Conservation (phyloP, 2,888 invertebrate genomes). For the Actias luna region DNA sequence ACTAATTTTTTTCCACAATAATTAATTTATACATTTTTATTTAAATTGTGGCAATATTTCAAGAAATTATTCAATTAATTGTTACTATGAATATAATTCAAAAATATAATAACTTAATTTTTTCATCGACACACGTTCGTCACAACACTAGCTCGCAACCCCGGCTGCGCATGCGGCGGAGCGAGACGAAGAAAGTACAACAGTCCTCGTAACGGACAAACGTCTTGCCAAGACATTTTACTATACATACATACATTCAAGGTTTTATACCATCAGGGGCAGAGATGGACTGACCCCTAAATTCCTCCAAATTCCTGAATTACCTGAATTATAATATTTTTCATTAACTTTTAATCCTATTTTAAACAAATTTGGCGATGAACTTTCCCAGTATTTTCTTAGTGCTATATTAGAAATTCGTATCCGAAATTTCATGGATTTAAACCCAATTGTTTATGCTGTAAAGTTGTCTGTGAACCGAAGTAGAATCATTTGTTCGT, state of each 20-base stretch:
- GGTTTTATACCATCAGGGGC: neutral
- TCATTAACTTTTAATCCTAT: too few species aligned
- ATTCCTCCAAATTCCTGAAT: neutral
- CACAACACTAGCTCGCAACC: slow-evolving; percentile 51
- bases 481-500: too few species aligned
- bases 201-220: slow-evolving; percentile 63
- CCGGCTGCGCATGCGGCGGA: slow-evolving; percentile 66
- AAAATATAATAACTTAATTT: neutral
- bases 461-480: too few species aligned
- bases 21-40: neutral
- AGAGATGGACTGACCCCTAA: neutral
- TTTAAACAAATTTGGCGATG: too few species aligned
- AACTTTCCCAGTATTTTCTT: too few species aligned
- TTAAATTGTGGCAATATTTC: neutral
- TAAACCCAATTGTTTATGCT: too few species aligned
- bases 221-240: slow-evolving; percentile 11
- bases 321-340: too few species aligned
- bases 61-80: neutral
- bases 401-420: too few species aligned
- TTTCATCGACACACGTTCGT: slow-evolving; percentile 26
- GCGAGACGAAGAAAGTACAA: slow-evolving; percentile 76
- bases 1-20: neutral
- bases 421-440: too few species aligned
- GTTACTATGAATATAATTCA: neutral
- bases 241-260: neutral